Percentiles rank a stretch among this genome's conserved stretches.
Evolutionary conservation across 2,797 vertebrate species (phyloP).

Genomic region (Hylomyscus alleni): DNA sequence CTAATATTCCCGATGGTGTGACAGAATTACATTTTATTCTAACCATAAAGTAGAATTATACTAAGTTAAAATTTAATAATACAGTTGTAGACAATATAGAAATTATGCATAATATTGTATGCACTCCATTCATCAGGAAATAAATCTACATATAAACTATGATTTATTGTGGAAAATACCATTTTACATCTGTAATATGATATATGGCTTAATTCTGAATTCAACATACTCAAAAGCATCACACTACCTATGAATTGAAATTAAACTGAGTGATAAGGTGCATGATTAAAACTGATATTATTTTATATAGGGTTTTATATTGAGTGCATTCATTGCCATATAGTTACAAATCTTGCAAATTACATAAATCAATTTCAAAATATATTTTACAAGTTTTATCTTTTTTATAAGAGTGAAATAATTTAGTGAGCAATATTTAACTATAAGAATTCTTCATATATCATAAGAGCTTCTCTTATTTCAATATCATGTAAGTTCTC

Average conservation of each 20-base stretch:
- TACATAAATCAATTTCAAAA: slow-evolving; percentile 50
- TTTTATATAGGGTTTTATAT: slow-evolving; percentile 52
- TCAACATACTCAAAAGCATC: slow-evolving; percentile 41
- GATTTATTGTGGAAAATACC: slow-evolving; percentile 81
- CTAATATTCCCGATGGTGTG: slow-evolving; percentile 71
- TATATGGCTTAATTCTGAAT: slow-evolving; percentile 70
- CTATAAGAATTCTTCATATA: not conserved
- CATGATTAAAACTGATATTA: slow-evolving; percentile 27
- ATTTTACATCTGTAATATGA: slow-evolving; percentile 73
- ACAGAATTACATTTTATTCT: slow-evolving; percentile 85
- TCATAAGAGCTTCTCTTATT: not conserved
- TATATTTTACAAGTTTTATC: not conserved
- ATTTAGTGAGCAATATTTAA: slow-evolving; percentile 37
- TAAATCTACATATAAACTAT: slow-evolving; percentile 72
- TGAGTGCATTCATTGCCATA: slow-evolving; percentile 15
- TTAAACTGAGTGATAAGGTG: slow-evolving; percentile 43
- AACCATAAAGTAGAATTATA: slow-evolving; percentile 83
- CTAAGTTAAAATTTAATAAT: slow-evolving; percentile 87
- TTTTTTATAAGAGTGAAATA: slow-evolving; percentile 29
- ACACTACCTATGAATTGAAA: slow-evolving; percentile 61
- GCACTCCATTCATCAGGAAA: slow-evolving; percentile 83
- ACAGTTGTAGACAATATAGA: slow-evolving; percentile 82
- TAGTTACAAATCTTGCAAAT: not conserved
- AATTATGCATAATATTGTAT: slow-evolving; percentile 82
- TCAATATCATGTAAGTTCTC: not conserved